phyloP scores from a whole-genome alignment of 2,113 vertebrate species.

The Osmerus eperlanus region DNA sequence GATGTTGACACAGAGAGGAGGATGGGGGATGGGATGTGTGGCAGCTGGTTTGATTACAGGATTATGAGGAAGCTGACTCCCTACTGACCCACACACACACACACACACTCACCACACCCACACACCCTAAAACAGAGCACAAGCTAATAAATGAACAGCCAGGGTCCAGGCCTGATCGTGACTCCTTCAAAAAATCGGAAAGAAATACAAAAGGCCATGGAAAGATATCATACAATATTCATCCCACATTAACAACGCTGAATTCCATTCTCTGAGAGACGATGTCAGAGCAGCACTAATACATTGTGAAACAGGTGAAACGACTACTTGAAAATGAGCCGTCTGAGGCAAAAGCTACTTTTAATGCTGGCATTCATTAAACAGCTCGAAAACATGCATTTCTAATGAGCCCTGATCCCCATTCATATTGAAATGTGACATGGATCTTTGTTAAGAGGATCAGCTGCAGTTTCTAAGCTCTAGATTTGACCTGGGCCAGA shows the following conservation, averaged over 20 bases:
- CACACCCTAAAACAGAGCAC: not conserved
- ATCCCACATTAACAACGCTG: not conserved
- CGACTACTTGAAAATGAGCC: not conserved
- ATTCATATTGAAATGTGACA: constrained; percentile 57
- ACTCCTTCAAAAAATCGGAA: constrained; percentile 1
- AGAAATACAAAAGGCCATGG: not conserved
- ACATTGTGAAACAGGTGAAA: not conserved
- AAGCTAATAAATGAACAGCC: constrained; percentile 44
- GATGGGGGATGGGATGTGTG: constrained; percentile 61
- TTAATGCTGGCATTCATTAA: constrained; percentile 13
- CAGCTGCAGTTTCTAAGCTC: constrained; percentile 8
- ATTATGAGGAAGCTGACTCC: constrained; percentile 71
- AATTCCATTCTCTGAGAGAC: too few species aligned
- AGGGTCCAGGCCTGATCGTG: constrained; percentile 21
- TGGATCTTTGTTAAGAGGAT: constrained; percentile 30
- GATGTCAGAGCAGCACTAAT: too few species aligned
- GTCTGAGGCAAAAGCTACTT: not conserved
- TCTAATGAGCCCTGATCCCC: constrained; percentile 53
- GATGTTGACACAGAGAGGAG: constrained; percentile 3
- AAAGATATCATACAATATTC: not conserved
- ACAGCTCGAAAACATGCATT: constrained; percentile 29
- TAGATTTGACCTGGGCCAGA: too few species aligned
- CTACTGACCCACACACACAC: constrained; percentile 53
- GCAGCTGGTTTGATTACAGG: constrained; percentile 76
- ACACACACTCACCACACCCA: constrained; percentile 30